phyloP scores from a whole-genome alignment of 1,140 invertebrate species.

The Zeugodacus cucurbitae region DNA sequence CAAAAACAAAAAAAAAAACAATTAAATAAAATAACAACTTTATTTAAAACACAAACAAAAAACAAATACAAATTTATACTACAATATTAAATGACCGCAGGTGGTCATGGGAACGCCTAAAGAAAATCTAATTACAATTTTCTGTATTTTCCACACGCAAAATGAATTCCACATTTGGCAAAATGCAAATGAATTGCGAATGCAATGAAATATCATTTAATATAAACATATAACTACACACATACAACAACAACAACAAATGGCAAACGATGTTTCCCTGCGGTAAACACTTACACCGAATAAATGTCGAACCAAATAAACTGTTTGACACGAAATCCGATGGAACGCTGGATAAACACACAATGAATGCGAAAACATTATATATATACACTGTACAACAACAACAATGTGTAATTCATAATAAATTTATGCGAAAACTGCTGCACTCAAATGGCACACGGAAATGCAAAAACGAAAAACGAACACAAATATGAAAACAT shows the following conservation, averaged over 20 bases:
- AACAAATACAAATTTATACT: background rate
- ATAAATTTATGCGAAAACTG: too few relatives aligned
- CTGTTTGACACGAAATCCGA: background rate
- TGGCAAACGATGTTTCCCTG: background rate
- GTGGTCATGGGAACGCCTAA: slow-evolving; percentile 64
- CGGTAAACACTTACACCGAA: slow-evolving; percentile 44
- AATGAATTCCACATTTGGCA: background rate
- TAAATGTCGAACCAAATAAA: background rate
- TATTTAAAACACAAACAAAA: background rate
- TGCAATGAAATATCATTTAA: background rate
- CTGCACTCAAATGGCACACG: too few relatives aligned
- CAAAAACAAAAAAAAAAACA: background rate
- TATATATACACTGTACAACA: too few relatives aligned
- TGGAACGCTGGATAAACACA: background rate
- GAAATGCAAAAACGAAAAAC: too few relatives aligned
- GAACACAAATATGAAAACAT: too few relatives aligned
- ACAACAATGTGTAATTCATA: too few relatives aligned
- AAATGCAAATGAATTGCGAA: background rate
- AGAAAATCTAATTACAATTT: slow-evolving; percentile 64
- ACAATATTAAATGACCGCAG: slow-evolving; percentile 52
- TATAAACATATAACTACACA: slow-evolving; percentile 32
- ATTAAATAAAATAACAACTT: background rate
- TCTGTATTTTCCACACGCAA: slow-evolving; percentile 46
- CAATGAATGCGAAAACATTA: too few relatives aligned
- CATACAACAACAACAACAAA: slow-evolving; percentile 46